Conservation (phyloP, 2,888 invertebrate species). For the Lordiphosa fenestrarum region DNA sequence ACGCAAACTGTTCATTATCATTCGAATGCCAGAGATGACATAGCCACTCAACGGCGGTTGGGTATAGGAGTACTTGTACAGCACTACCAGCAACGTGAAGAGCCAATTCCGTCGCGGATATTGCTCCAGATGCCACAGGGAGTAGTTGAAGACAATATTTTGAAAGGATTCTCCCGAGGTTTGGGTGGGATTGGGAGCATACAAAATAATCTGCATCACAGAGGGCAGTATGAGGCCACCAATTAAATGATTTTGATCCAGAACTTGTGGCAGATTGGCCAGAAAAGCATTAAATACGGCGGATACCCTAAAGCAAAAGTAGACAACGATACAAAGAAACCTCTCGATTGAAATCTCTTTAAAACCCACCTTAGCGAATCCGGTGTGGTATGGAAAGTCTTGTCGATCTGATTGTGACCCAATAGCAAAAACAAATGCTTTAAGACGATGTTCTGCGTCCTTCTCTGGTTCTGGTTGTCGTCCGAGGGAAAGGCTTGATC, state of each 20-base stretch:
- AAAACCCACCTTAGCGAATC: slow-evolving; percentile 86
- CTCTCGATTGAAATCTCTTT: neutral
- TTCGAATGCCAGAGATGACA: slow-evolving; percentile 90
- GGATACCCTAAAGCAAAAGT: slow-evolving; percentile 84
- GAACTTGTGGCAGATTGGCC: slow-evolving; percentile 93
- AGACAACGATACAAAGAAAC: fast-evolving
- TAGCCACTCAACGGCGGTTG: slow-evolving; percentile 86
- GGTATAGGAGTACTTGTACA: slow-evolving; percentile 95
- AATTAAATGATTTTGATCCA: slow-evolving; percentile 97
- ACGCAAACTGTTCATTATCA: slow-evolving; percentile 92
- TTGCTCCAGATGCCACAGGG: slow-evolving; percentile 93
- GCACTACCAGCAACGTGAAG: slow-evolving; percentile 92
- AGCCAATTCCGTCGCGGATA: slow-evolving; percentile 95
- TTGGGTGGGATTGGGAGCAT: slow-evolving; percentile 89
- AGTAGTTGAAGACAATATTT: slow-evolving; percentile 84
- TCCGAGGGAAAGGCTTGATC: slow-evolving; percentile 93
- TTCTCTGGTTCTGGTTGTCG: slow-evolving; percentile 87
- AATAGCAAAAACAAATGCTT: slow-evolving; percentile 94
- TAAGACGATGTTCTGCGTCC: slow-evolving; percentile 92
- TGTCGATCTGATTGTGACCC: slow-evolving; percentile 95
- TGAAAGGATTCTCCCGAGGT: slow-evolving; percentile 83
- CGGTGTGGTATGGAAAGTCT: slow-evolving; percentile 94
- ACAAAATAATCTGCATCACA: slow-evolving; percentile 89
- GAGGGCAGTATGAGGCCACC: slow-evolving; percentile 94
- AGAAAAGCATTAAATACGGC: slow-evolving; percentile 98